A percentile compares a stretch with the other conserved stretches of the same genome.
Conservation (phyloP, 1,140 invertebrate genomes). For the Xylocopa sonorina region DNA sequence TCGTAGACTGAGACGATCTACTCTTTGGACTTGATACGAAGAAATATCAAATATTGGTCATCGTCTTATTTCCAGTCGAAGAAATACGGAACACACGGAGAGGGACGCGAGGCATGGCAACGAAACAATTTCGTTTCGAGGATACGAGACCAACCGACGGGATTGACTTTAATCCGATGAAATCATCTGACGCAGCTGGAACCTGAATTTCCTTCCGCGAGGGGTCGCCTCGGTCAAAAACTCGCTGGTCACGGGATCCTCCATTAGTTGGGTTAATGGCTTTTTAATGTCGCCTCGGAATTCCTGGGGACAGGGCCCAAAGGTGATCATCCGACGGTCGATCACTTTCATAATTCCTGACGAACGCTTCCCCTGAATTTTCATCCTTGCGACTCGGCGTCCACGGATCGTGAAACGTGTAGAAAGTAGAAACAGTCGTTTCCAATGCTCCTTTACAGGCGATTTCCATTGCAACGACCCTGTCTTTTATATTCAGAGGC, state of each 20-base stretch:
- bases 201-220: constrained; percentile 14
- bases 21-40: background rate
- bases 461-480: too few relatives aligned
- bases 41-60: background rate
- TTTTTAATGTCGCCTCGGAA: constrained; percentile 67
- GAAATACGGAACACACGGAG: background rate
- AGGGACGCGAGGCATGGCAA: background rate
- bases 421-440: too few relatives aligned
- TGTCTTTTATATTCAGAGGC: too few relatives aligned
- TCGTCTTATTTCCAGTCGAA: background rate
- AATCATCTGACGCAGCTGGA: background rate
- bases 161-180: constrained; percentile 36
- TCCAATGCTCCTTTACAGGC: too few relatives aligned
- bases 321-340: constrained; percentile 29
- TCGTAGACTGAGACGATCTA: background rate
- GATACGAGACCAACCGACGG: background rate
- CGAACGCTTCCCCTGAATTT: constrained; percentile 8
- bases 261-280: constrained; percentile 58
- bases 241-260: constrained; percentile 42
- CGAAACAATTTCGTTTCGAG: too few relatives aligned
- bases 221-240: constrained; percentile 49
- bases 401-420: too few relatives aligned
- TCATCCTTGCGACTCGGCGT: background rate
- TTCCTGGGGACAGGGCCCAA: constrained; percentile 32
- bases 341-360: constrained; percentile 47